Evolutionary conservation across 2,113 vertebrate genomes (phyloP).

Genomic region (Morone saxatilis): DNA sequence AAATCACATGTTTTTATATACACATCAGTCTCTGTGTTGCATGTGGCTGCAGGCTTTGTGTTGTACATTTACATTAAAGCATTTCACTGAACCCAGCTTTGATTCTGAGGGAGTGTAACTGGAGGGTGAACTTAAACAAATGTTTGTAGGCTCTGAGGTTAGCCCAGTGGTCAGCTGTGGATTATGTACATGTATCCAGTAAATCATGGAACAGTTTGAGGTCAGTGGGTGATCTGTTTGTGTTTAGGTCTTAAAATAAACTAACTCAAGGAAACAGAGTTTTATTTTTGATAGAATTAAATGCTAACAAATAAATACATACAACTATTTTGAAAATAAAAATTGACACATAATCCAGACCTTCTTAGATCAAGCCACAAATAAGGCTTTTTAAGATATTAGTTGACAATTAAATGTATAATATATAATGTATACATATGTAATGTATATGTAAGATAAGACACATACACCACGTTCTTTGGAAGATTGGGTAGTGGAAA

Average conservation of each 20-base stretch:
- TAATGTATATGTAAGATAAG: background rate
- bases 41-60: slow-evolving; percentile 3
- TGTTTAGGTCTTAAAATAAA: background rate
- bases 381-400: background rate
- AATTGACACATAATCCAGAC: too few species aligned
- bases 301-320: too few species aligned
- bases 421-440: too few species aligned
- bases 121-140: background rate
- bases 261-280: background rate
- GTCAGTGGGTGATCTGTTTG: background rate
- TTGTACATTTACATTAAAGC: background rate
- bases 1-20: slow-evolving; percentile 35
- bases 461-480: too few species aligned
- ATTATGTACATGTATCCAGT: background rate
- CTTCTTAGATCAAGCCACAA: background rate
- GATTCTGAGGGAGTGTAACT: background rate
- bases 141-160: background rate
- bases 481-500: too few species aligned
- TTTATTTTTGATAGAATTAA: too few species aligned
- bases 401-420: too few species aligned
- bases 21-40: slow-evolving; percentile 14
- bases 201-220: background rate
- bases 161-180: background rate
- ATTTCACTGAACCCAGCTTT: background rate
- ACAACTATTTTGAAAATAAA: too few species aligned